Base-by-base conservation (phyloP, 2,888 invertebrate genomes). In the Nematopogon swammerdamellus region DNA sequence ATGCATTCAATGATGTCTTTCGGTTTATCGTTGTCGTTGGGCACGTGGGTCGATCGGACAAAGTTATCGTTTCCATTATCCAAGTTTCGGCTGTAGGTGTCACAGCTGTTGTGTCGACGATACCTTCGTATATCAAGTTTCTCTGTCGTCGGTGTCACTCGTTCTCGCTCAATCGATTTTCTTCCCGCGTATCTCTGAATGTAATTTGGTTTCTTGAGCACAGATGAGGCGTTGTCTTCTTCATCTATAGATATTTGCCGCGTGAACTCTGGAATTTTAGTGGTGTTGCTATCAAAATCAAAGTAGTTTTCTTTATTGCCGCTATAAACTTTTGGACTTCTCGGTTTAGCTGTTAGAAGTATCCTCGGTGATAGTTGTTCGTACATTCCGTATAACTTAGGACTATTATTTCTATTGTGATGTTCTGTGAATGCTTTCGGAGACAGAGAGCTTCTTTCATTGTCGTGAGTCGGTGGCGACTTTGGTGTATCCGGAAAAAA, bases 271-370 rank as follows among this genome's bases (percentile, higher is more conserved):
- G 18, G 6, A 44, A 5, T 44, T 10, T 3, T 44, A 3, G 44
- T 19, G 3, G 16, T 6, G 5, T 18, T 16, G 42, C 64, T 67
- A 44, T 79, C 79, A 52, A 79, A 79, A 0, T 72, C 76, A 45
- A 79, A 79, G 53, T 73, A 79, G 54, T 79, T 79, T 51, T 79
- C 79, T 55, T 79, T 79, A 54, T 79, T 77, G 49, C 63, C 67
- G 57, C 67, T 74, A 51, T 68, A 65, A 4, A 77, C 61, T 64
- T 76, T 77, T 3, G 79, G 79, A 54, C 79, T 79, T 42, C 20
- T 19, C 6, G 73, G 70, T 57, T 64, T 63, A 11, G 64, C 69
- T 54, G 69, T 68, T 18, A 72, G 49, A 2, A 72, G 57, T 57
- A 68, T 61, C 0, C 74, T 75, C 0, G 76, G 74, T 49, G 64